Percentiles rank a stretch among this genome's conserved stretches.
Evolutionary conservation across 2,888 invertebrate genomes (phyloP).

Genomic region (Petrophora chlorosata): DNA sequence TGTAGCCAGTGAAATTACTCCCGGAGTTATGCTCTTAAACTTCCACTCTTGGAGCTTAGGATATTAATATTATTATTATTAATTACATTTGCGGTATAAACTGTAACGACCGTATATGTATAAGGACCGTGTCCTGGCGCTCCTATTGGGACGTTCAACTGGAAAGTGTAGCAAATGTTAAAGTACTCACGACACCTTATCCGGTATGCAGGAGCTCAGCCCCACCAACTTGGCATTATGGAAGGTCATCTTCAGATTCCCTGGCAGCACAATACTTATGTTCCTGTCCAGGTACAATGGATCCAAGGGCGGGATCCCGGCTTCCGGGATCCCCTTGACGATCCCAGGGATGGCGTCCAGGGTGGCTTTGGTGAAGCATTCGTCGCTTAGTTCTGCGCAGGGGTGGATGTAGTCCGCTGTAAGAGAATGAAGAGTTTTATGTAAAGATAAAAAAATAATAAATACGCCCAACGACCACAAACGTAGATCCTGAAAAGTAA

Average conservation of each 20-base stretch:
- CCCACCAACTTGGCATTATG: constrained; percentile 72
- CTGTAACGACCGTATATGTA: no score
- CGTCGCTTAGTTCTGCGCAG: constrained; percentile 67
- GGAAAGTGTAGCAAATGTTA: no score
- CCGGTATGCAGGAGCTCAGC: constrained; percentile 67
- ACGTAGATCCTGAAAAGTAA: no score
- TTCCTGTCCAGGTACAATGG: constrained; percentile 68
- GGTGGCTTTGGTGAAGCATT: constrained; percentile 76
- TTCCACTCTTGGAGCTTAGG: no score
- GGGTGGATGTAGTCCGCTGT: constrained; percentile 78
- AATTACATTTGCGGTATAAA: no score
- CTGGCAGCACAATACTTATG: constrained; percentile 72
- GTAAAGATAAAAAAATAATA: constrained; percentile 5
- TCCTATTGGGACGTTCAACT: no score
- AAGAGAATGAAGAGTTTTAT: no score
- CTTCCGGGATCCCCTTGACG: constrained; percentile 73
- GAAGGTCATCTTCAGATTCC: constrained; percentile 76
- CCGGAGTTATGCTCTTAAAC: no score
- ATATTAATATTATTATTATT: no score
- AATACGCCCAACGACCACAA: no score
- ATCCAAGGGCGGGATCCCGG: constrained; percentile 68
- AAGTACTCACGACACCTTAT: constrained; percentile 75
- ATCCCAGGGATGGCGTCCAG: constrained; percentile 73
- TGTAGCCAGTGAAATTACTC: no score
- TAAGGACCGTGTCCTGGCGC: no score